phyloP scores from a whole-genome alignment of 1,140 invertebrate genomes.

The Trichonephila clavipes region DNA sequence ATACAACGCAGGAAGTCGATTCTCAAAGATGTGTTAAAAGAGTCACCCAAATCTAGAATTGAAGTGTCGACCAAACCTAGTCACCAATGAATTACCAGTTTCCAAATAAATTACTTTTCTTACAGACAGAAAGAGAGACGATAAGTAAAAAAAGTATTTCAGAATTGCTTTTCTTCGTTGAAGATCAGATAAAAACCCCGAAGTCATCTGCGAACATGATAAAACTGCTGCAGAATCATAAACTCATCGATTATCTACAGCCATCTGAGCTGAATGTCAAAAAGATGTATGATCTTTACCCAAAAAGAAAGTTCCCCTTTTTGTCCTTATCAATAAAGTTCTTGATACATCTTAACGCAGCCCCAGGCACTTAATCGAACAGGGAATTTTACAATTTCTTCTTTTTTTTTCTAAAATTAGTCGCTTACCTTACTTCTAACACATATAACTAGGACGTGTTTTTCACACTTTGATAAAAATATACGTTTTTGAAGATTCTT shows the following conservation, averaged over 20 bases:
- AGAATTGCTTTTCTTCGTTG: constrained; percentile 39
- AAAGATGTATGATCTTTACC: constrained; percentile 35
- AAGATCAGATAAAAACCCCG: constrained; percentile 39
- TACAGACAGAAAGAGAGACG: not conserved
- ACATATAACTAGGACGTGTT: not conserved
- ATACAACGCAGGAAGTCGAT: too few relatives aligned
- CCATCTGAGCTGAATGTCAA: constrained; percentile 50
- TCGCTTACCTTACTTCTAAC: not conserved
- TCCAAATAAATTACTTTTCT: constrained; percentile 26
- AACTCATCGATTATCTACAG: constrained; percentile 56
- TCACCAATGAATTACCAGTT: not conserved
- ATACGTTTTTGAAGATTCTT: not conserved
- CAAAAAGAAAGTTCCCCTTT: constrained; percentile 12
- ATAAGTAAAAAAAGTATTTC: not conserved
- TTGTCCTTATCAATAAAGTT: constrained; percentile 46
- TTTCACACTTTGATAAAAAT: constrained; percentile 1
- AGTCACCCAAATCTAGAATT: not conserved
- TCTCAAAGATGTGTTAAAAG: not conserved
- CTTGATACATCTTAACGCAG: not conserved
- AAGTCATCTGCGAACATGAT: constrained; percentile 47
- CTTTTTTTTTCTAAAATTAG: not conserved
- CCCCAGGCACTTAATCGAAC: constrained; percentile 43
- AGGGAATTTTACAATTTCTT: not conserved
- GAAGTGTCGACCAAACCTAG: not conserved
- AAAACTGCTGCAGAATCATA: constrained; percentile 56